Evolutionary conservation across 2,113 vertebrate species (phyloP).

Genomic region (Pelecanus crispus): DNA sequence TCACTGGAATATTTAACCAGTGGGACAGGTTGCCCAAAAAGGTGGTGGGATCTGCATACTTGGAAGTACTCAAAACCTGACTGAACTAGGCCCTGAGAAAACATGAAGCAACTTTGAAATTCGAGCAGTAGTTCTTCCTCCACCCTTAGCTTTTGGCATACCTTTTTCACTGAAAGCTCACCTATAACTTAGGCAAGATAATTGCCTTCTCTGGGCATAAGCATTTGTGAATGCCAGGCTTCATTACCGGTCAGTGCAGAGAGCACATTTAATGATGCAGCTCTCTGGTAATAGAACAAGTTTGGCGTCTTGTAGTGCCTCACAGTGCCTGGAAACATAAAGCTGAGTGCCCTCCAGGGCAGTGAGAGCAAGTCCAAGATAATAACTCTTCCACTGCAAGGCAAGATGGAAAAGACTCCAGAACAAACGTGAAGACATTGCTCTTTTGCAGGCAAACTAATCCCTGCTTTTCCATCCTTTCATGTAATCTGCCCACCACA

Average conservation of each 20-base stretch:
- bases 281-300: not conserved
- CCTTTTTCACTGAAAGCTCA: constrained; percentile 1
- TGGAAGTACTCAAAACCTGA: not conserved
- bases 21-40: not conserved
- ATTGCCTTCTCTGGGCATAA: not conserved
- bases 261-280: not conserved
- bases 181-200: not conserved
- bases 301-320: not conserved
- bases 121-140: not conserved
- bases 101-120: not conserved
- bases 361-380: not conserved
- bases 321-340: not conserved
- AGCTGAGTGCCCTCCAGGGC: not conserved
- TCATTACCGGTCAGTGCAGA: not conserved
- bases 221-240: not conserved
- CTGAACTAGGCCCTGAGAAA: not conserved
- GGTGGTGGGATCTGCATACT: not conserved
- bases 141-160: not conserved
- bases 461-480: constrained; percentile 17
- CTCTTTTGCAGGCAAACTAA: constrained; percentile 10
- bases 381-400: not conserved
- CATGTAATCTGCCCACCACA: not conserved
- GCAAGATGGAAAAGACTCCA: constrained; percentile 1
- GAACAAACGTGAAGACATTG: not conserved
- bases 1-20: not conserved